Base-by-base conservation (phyloP, 2,797 vertebrate genomes). In the Selene dorsalis region DNA sequence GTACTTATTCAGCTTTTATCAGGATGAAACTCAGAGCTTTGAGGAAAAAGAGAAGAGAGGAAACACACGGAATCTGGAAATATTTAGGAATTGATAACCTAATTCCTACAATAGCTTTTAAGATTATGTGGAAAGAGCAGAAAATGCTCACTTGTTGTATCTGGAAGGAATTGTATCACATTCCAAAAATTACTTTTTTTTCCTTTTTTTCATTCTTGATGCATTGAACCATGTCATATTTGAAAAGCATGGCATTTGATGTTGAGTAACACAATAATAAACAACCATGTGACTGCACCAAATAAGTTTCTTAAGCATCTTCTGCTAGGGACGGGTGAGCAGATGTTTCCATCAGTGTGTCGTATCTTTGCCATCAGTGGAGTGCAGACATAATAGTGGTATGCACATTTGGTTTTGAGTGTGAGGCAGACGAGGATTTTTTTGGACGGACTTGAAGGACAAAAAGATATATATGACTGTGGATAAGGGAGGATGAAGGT, bases 401-500 rank as follows among this genome's bases (percentile, higher is more conserved):
- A 63, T 70, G 39, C 72, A 61, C 75, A 67, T 64, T 75, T 70
- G 58, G 38, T 67, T 76, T 64, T 18, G 47, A 58, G n/a, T 80
- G 26, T 20, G 32, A 52, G 14, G 4, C 56, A 66, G 48, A 68
- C 47, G 30, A 47, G 38, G 17, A 17, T 50, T 45, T 12, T 6
- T 52, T 55, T 47, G 22, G 43, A 55, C 0, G 16, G 45, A 50
- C 47, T 39, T 58, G 61, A 74, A 47, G 22, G 39, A 60, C 53
- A 57, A 75, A 91, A 81, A 81, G 70, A 89, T 20, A 20, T 84
- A 82, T 62, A 85, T 30, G 63, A 61, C 35, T 41, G 13, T 30
- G 13, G 24, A 22, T 74, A 82, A 68, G 79, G 53, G 35, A 24
- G 18, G 66, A 75, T 69, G 8, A 78, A 77, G 77, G 43, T 74